A percentile compares a stretch with the other conserved stretches of the same genome.
phyloP scores from a whole-genome alignment of 2,113 vertebrate species.

The Argyrosomus japonicus region DNA sequence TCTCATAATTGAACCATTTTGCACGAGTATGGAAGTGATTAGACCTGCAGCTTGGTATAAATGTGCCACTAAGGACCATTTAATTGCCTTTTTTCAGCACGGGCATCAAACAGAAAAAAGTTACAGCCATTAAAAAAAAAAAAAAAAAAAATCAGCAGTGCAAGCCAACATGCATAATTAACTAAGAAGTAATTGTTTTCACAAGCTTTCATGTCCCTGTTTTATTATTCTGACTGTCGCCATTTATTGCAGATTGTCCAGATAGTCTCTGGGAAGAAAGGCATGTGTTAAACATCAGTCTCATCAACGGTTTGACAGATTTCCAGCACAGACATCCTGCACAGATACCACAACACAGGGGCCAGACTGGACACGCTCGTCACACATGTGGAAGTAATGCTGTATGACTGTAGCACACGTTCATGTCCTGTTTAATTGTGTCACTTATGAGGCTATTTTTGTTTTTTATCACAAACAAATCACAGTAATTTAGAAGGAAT shows the following conservation, averaged over 20 bases:
- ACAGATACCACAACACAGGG: conserved; percentile 31
- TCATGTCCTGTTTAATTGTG: too few relatives aligned
- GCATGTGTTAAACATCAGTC: conserved; percentile 53
- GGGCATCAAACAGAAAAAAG: conserved; percentile 28
- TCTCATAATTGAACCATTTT: conserved; percentile 25
- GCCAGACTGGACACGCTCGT: conserved; percentile 46
- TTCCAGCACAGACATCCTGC: conserved; percentile 13
- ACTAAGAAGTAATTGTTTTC: conserved; percentile 7
- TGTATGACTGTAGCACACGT: not conserved
- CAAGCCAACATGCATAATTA: conserved; percentile 17
- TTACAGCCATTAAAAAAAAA: not conserved
- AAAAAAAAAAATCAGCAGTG: conserved; percentile 17
- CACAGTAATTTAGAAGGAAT: not conserved
- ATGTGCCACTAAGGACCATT: conserved; percentile 39
- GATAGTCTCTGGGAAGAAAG: conserved; percentile 12
- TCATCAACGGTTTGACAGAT: conserved; percentile 44
- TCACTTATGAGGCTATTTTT: not conserved
- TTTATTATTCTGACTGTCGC: conserved; percentile 18
- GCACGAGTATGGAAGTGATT: conserved; percentile 39
- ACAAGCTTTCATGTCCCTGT: not conserved
- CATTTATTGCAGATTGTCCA: conserved; percentile 42
- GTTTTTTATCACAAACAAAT: not conserved
- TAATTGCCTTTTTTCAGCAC: conserved; percentile 27
- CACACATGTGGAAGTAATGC: conserved; percentile 25
- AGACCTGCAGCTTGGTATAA: conserved; percentile 9